phyloP scores from a whole-genome alignment of 2,113 vertebrate genomes.

The Cynopterus brachyotis region DNA sequence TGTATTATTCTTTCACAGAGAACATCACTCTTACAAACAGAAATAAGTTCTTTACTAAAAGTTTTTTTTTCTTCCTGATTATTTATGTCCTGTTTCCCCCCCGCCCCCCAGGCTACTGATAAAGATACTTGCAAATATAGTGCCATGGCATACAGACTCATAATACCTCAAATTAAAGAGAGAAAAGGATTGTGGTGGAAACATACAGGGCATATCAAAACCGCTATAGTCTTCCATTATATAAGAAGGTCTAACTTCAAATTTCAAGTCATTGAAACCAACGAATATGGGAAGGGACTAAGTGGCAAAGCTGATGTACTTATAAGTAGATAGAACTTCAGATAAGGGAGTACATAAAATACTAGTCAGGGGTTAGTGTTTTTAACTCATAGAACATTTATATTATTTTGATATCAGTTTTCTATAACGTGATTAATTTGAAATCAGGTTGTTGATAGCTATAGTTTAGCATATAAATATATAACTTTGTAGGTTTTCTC shows the following conservation, averaged over 20 bases:
- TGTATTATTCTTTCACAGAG: not conserved
- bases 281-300: slow-evolving; percentile 93
- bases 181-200: slow-evolving; percentile 96
- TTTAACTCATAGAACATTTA: too few species aligned
- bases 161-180: slow-evolving; percentile 92
- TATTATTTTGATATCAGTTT: too few species aligned
- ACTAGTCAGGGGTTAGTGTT: rapidly evolving
- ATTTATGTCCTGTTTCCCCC: slow-evolving; percentile 15
- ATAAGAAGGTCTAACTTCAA: slow-evolving; percentile 98
- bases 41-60: not conserved
- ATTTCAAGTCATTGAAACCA: slow-evolving; percentile 95
- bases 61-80: not conserved
- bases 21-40: not conserved
- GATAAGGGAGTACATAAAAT: rapidly evolving
- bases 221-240: slow-evolving; percentile 95
- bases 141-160: slow-evolving; percentile 92
- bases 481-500: too few species aligned
- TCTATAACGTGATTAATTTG: too few species aligned
- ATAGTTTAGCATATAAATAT: too few species aligned
- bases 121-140: slow-evolving; percentile 97
- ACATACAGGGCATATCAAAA: slow-evolving; percentile 94
- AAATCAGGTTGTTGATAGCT: too few species aligned
- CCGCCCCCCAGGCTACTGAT: slow-evolving; percentile 91
- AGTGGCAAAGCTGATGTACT: slow-evolving; percentile 94
- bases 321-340: slow-evolving; percentile 85